Conservation (phyloP, 2,888 invertebrate genomes). For the Athalia circularis region DNA sequence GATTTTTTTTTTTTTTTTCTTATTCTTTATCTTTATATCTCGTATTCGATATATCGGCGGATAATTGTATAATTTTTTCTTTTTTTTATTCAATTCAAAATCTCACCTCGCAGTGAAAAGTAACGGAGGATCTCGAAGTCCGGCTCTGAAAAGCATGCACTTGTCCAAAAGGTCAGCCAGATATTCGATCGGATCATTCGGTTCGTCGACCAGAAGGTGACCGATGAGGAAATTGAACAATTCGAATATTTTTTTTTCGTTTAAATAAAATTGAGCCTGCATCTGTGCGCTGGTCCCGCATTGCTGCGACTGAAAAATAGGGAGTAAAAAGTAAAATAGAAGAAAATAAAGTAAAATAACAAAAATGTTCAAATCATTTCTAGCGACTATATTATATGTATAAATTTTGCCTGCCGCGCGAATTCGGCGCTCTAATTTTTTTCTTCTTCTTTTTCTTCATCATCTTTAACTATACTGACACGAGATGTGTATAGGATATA, state of each 20-base stretch:
- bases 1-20: too few species aligned
- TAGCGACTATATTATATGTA: too few species aligned
- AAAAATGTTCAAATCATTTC: neutral
- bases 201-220: constrained; percentile 71
- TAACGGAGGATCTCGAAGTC: constrained; percentile 73
- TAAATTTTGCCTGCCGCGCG: too few species aligned
- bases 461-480: too few species aligned
- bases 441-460: too few species aligned
- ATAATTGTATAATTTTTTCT: neutral
- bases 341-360: neutral
- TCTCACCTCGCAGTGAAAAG: constrained; percentile 69
- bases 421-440: too few species aligned
- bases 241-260: constrained; percentile 72
- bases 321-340: neutral
- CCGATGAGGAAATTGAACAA: constrained; percentile 74
- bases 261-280: constrained; percentile 71
- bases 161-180: constrained; percentile 73
- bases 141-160: constrained; percentile 73
- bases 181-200: constrained; percentile 73
- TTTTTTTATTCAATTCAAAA: constrained; percentile 47
- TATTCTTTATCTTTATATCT: too few species aligned
- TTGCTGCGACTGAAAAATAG: constrained; percentile 9
- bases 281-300: constrained; percentile 62
- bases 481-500: neutral
- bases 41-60: too few species aligned